Evolutionary conservation across 1,140 invertebrate species (phyloP), one percentile per base, ranked within the genome.

Genomic region (Tribolium castaneum): DNA sequence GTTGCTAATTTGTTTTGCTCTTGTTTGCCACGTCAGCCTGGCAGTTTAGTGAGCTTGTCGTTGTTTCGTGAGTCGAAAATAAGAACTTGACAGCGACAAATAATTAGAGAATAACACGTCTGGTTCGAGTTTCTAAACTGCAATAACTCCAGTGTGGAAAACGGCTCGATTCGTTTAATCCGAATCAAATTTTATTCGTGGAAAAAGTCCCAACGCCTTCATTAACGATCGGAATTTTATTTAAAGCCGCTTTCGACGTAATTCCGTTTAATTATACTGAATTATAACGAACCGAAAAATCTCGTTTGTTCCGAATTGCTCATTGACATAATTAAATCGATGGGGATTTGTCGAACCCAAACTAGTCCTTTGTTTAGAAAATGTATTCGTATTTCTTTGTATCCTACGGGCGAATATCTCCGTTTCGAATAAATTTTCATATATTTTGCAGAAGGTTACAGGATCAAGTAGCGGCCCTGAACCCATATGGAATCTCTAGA

Each of bases 391-490:
- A 39, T 66, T 66, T 66, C 59, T 34, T 34, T 66, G 59, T 66
- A 66, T 66, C 59, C 59, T 66, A 16, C 54, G 59, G 59, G 59
- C 30, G 59, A 39, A 35, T 66, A 66, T 66, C 59, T 66, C 30
- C 13, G 14, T 66, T 66, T 30, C 10, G 59, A 66, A 66, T 66
- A 66, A 66, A 66, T 66, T 66, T 66, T 66, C 59, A 66, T 66
- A 66, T 66, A 66, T 66, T 66, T 66, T 66, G 59, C 30, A 66
- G 59, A 13, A 66, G 59, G 59, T 66, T 66, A 66, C 10, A 66
- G 59, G 59, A 66, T 66, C 59, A 66, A 66, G 59, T 66, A 19
- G 59, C 30, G 59, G 59, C 59, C 59, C 59, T 66, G 59, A 66
- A 66, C 59, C 59, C 59, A 66, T 66, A 66, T 66, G 59, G 59